phyloP scores from a whole-genome alignment of 2,797 vertebrate species.

The Scolopax bukidnonensis region DNA sequence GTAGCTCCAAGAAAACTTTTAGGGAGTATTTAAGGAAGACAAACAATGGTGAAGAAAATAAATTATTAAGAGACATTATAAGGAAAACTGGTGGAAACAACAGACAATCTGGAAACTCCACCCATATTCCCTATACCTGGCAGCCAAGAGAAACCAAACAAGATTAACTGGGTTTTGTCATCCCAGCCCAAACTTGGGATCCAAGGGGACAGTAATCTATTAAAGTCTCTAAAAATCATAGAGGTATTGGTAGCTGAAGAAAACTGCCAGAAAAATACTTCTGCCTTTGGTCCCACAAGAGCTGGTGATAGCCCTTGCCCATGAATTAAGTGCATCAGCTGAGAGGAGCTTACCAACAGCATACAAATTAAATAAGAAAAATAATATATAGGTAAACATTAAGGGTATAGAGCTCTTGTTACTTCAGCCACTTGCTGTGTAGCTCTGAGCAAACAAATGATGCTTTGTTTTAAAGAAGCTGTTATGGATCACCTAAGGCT shows the following conservation, averaged over 20 bases:
- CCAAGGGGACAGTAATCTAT: background rate
- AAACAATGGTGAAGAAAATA: background rate
- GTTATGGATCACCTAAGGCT: background rate
- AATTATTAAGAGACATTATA: background rate
- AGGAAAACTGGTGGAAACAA: background rate
- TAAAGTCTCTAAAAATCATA: background rate
- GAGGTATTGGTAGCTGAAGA: background rate
- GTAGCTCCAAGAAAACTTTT: background rate
- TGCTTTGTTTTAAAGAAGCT: background rate
- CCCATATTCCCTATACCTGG: background rate
- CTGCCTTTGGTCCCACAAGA: background rate
- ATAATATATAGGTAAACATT: background rate
- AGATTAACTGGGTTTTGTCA: background rate
- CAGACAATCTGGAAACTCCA: background rate
- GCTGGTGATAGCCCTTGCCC: background rate
- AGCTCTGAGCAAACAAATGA: background rate
- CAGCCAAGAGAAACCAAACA: background rate
- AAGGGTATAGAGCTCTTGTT: background rate
- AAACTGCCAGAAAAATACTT: background rate
- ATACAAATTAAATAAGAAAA: background rate
- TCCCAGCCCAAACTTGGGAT: background rate
- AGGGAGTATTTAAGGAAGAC: background rate
- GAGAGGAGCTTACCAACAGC: background rate
- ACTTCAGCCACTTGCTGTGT: background rate
- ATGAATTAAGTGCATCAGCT: background rate